These are phyloP conservation scores for Syngnathus typhle DNA, from an alignment of 2,113 vertebrate species.

Conservation along the genomic window DNA sequence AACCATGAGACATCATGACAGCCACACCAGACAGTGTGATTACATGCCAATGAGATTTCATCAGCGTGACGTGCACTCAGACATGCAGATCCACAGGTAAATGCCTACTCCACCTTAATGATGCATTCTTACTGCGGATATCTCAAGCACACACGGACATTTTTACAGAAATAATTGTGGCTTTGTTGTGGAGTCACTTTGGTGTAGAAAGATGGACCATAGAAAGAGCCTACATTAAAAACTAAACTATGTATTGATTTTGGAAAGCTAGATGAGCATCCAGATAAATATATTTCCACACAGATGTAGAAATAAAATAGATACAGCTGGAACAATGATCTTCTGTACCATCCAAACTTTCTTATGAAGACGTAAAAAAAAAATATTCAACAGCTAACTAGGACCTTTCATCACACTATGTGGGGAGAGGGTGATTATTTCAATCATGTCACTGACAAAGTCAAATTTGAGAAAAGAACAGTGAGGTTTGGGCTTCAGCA, in stretches of 20 bases:
- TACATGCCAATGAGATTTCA: conserved; percentile 53
- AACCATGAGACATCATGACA: conserved; percentile 52
- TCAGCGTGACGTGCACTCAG: conserved; percentile 27
- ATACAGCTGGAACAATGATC: conserved; percentile 46
- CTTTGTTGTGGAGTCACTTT: background rate
- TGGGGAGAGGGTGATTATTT: conserved; percentile 60
- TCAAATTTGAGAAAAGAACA: conserved; percentile 47
- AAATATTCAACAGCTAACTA: conserved; percentile 47
- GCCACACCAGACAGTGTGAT: conserved; percentile 52
- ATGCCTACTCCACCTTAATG: conserved; percentile 13
- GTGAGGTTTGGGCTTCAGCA: conserved; percentile 28
- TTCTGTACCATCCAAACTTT: conserved; percentile 39
- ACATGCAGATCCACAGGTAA: conserved; percentile 13
- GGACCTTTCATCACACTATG: conserved; percentile 23
- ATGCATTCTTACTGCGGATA: conserved; percentile 22
- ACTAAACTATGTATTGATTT: no score
- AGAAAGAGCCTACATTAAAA: background rate
- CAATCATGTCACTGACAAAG: conserved; percentile 69
- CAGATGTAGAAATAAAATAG: conserved; percentile 46
- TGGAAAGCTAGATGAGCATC: background rate
- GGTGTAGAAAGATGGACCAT: background rate
- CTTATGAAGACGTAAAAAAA: conserved; percentile 21
- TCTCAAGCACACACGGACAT: background rate
- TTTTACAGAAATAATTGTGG: background rate
- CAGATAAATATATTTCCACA: conserved; percentile 19